These are phyloP conservation scores for Spodoptera frugiperda DNA, from an alignment of 1,140 invertebrate genomes.

Conservation along the genomic window DNA sequence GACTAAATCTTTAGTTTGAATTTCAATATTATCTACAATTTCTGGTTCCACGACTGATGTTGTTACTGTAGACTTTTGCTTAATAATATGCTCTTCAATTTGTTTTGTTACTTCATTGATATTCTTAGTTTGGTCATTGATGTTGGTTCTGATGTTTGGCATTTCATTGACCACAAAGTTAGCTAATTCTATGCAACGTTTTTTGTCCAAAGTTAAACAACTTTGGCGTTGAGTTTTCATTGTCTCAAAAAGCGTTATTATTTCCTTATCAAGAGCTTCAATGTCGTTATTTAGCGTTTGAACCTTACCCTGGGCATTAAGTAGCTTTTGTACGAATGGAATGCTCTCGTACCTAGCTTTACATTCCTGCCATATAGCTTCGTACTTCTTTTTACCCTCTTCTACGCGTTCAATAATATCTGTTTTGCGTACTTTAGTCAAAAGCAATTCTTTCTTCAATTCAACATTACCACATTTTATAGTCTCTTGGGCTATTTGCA, in stretches of 20 bases:
- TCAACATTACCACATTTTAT: slow-evolving; percentile 71
- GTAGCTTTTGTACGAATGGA: slow-evolving; percentile 64
- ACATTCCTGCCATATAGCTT: slow-evolving; percentile 67
- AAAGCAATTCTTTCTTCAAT: slow-evolving; percentile 69
- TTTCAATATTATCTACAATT: neutral
- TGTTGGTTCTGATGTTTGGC: slow-evolving; percentile 55
- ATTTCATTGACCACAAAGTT: slow-evolving; percentile 62
- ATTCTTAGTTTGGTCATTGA: slow-evolving; percentile 56
- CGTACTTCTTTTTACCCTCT: slow-evolving; percentile 69
- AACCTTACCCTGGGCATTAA: slow-evolving; percentile 56
- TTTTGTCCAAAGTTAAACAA: slow-evolving; percentile 51
- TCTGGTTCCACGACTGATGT: neutral
- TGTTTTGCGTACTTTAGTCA: slow-evolving; percentile 62
- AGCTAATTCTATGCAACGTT: slow-evolving; percentile 66
- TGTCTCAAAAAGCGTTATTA: slow-evolving; percentile 13
- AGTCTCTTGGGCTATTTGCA: slow-evolving; percentile 61
- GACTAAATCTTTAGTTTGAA: slow-evolving; percentile 39
- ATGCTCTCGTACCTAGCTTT: slow-evolving; percentile 73
- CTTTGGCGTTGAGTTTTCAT: slow-evolving; percentile 12
- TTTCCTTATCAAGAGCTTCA: slow-evolving; percentile 55
- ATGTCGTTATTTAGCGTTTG: slow-evolving; percentile 58
- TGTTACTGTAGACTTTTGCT: neutral
- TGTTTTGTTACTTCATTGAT: slow-evolving; percentile 58
- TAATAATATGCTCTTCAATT: slow-evolving; percentile 47
- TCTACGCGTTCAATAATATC: slow-evolving; percentile 61